phyloP scores from a whole-genome alignment of 1,140 invertebrate species.

The Papilio polyxenes region DNA sequence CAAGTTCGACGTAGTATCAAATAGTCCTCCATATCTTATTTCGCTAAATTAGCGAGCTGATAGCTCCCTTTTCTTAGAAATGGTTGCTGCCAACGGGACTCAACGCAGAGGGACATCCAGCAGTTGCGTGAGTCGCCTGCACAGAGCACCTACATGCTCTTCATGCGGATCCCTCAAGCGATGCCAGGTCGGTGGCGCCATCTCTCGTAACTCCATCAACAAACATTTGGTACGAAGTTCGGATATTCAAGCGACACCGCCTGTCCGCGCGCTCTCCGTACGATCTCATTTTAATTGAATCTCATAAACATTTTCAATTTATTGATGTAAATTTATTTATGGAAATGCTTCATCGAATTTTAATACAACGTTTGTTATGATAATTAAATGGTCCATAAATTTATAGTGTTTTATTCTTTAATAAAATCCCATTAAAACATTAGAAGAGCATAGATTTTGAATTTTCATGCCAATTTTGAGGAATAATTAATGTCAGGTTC shows the following conservation, averaged over 20 bases:
- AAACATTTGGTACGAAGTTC: conserved; percentile 27
- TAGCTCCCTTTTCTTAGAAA: conserved; percentile 48
- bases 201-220: neutral
- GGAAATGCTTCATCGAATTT: neutral
- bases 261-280: conserved; percentile 63
- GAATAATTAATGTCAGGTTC: neutral
- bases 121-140: conserved; percentile 56
- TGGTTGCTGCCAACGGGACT: conserved; percentile 62
- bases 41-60: no score
- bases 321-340: neutral
- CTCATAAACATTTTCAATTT: neutral
- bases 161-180: conserved; percentile 54
- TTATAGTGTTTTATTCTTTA: neutral
- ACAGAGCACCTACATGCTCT: conserved; percentile 55
- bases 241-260: conserved; percentile 43
- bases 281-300: conserved; percentile 52
- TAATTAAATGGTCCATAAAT: neutral
- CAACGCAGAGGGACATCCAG: conserved; percentile 59
- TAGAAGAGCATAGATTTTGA: neutral
- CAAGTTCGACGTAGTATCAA: no score
- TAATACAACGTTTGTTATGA: neutral
- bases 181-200: neutral
- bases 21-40: no score
- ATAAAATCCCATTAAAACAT: neutral
- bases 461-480: neutral